Base-by-base conservation (phyloP, 2,888 invertebrate species). In the Octonoba sinensis region DNA sequence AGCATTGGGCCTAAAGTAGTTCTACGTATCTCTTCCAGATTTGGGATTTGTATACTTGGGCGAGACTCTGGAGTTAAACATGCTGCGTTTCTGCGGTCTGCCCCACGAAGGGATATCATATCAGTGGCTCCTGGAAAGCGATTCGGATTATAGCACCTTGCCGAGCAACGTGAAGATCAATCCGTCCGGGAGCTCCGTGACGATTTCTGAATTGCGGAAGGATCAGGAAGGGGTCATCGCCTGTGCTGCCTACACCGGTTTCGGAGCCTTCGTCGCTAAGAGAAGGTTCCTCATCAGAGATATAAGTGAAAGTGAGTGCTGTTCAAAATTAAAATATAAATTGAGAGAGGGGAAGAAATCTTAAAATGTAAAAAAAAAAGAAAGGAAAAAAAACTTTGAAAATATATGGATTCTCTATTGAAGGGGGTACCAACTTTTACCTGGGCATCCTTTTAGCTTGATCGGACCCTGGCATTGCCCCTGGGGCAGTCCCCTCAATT, bases 101-200 rank as follows among this genome's bases (percentile, higher is more conserved):
- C 82, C 82, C 15, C 16, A 47, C 0, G 66, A 77, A 24, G 66
- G 57, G 11, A 47, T 76, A 22, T 44, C n/a, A 3, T 73, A 59
- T 24, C 16, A 49, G 44, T 82, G 82, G 82, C 62, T 57, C 16
- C 13, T 82, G 57, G 77, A 82, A 22, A 62, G 27, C 24, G 56
- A 67, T 4, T 18, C 56, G 4, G 47, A 72, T 13, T 11, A n/a
- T 6, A 47, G 59, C 0, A 36, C 56, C 4, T 24, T 82, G 54
- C 82, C 82, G 13, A 82, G 82, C 62, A 82, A 82, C 67, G 77
- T 77, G 82, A 72, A 69, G 24, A 24, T 47, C 18, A 82, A 73
- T 49, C 18, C 27, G 16, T 67, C 76, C 1, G 82, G 82, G 6
- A 56, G 56, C 0, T 54, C 64, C 12, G 18, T 82, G 20, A 54